Percentiles rank a stretch among this genome's conserved stretches.
phyloP scores from a whole-genome alignment of 2,113 vertebrate species.

The Ammodytes dubius region DNA sequence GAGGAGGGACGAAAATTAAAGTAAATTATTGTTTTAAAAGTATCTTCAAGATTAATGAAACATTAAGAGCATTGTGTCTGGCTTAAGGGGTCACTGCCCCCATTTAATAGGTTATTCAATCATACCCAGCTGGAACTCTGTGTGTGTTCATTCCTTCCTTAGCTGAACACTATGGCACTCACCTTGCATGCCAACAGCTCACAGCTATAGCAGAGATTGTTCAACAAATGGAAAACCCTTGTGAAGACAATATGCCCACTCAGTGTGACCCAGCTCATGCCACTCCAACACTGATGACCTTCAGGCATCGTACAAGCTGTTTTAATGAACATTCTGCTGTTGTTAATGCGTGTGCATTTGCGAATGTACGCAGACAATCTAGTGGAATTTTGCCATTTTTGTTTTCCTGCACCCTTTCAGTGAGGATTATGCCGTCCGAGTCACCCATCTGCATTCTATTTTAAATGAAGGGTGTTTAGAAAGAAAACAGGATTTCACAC shows the following conservation, averaged over 20 bases:
- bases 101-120: constrained; percentile 83
- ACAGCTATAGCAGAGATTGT: constrained; percentile 6
- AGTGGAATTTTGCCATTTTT: constrained; percentile 66
- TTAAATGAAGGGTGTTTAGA: constrained; percentile 71
- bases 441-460: constrained; percentile 66
- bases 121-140: constrained; percentile 71
- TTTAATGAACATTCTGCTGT: background rate
- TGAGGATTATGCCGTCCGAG: constrained; percentile 67
- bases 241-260: constrained; percentile 18
- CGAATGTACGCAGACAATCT: constrained; percentile 32
- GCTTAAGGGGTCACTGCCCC: constrained; percentile 81
- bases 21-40: constrained; percentile 79
- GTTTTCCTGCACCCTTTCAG: constrained; percentile 63
- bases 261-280: constrained; percentile 36
- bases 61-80: constrained; percentile 69
- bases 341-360: background rate
- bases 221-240: constrained; percentile 37
- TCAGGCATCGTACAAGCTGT: constrained; percentile 5
- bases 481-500: constrained; percentile 83
- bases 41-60: constrained; percentile 80
- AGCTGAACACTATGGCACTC: constrained; percentile 45
- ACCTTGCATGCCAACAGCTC: constrained; percentile 51
- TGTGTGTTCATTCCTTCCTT: constrained; percentile 41
- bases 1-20: constrained; percentile 45
- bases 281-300: constrained; percentile 42